Conservation (phyloP, 2,797 vertebrate species). For the Falco naumanni region DNA sequence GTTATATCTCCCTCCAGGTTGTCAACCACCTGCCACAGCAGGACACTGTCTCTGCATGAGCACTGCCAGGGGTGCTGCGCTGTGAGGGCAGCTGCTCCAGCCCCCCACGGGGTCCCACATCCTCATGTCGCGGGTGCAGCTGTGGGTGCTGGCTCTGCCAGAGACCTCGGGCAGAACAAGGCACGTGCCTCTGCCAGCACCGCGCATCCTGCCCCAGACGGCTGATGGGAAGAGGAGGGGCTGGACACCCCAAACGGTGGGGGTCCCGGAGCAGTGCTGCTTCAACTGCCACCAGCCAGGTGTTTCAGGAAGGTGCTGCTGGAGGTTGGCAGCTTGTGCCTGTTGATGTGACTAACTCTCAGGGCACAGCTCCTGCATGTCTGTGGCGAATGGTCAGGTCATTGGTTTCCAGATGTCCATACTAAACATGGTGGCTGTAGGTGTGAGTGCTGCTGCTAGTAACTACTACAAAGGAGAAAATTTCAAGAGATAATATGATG, state of each 20-base stretch:
- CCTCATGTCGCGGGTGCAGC: accelerated
- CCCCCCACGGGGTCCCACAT: accelerated
- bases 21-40: neutral
- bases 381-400: conserved; percentile 89
- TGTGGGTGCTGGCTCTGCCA: neutral
- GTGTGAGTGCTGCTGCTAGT: conserved; percentile 98
- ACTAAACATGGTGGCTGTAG: conserved; percentile 96
- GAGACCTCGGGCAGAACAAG: neutral
- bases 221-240: too few relatives aligned
- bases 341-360: too few relatives aligned
- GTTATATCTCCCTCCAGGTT: neutral
- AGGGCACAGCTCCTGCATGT: too few relatives aligned
- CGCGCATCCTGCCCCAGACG: accelerated
- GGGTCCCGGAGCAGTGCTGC: too few relatives aligned
- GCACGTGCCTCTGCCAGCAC: neutral
- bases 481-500: conserved; percentile 90
- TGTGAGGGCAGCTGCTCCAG: neutral
- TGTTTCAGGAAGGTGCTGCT: too few relatives aligned
- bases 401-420: conserved; percentile 98
- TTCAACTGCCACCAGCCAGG: too few relatives aligned
- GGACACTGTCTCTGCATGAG: neutral
- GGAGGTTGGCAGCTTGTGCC: too few relatives aligned
- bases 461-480: conserved; percentile 98
- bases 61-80: neutral
- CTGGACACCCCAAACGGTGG: neutral